phyloP scores from a whole-genome alignment of 2,888 invertebrate genomes.

The Caenorhabditis sp. region DNA sequence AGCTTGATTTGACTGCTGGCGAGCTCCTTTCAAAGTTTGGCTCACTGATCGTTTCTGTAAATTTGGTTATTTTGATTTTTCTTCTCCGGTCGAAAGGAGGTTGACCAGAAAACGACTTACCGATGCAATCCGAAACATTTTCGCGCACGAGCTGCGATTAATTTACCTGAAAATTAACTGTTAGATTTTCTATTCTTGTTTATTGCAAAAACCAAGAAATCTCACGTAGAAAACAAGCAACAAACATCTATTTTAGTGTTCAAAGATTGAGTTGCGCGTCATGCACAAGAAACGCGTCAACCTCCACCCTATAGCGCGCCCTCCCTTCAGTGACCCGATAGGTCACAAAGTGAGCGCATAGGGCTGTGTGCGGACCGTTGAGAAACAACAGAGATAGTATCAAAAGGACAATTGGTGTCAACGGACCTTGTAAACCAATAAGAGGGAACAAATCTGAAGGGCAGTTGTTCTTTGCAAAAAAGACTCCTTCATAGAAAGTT shows the following conservation, averaged over 20 bases:
- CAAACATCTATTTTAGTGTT: conserved; percentile 46
- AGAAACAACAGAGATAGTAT: no score
- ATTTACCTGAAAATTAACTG: conserved; percentile 54
- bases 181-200: background rate
- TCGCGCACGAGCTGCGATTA: conserved; percentile 44
- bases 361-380: background rate
- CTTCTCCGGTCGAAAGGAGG: background rate
- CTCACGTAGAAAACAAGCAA: conserved; percentile 19
- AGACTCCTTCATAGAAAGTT: background rate
- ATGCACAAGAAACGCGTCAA: conserved; percentile 57
- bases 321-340: background rate
- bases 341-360: background rate
- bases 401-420: no score
- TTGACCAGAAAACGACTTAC: conserved; percentile 27
- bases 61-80: background rate
- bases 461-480: no score
- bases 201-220: background rate
- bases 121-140: conserved; percentile 67
- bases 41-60: conserved; percentile 71
- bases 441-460: no score
- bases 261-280: conserved; percentile 55
- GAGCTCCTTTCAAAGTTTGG: conserved; percentile 63
- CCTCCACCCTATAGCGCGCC: background rate
- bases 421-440: no score
- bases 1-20: conserved; percentile 68